A percentile compares a stretch with the other conserved stretches of the same genome.
phyloP scores from a whole-genome alignment of 2,888 invertebrate species.

The Unio pictorum region DNA sequence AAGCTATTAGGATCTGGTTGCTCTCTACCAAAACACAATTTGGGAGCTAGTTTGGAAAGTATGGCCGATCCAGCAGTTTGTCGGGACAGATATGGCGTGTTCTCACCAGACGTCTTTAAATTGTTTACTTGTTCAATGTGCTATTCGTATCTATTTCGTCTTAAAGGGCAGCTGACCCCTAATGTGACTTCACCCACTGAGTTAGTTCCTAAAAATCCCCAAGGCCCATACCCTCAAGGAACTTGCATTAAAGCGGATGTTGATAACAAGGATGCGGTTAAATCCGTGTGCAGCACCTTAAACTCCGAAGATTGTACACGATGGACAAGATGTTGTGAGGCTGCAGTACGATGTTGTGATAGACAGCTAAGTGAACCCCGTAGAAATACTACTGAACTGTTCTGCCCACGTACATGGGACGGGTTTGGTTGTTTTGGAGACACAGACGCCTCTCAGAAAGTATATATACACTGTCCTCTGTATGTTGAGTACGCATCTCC shows the following conservation, averaged over 20 bases:
- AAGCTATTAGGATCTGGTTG: too few species aligned
- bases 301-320: conserved; percentile 35
- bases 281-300: conserved; percentile 37
- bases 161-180: conserved; percentile 14
- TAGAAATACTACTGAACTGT: conserved; percentile 14
- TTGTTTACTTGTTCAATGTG: conserved; percentile 46
- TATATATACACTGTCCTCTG: conserved; percentile 41
- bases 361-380: conserved; percentile 26
- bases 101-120: conserved; percentile 30
- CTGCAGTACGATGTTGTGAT: conserved; percentile 44
- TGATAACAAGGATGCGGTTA: conserved; percentile 26
- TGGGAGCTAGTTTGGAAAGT: too few species aligned
- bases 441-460: conserved; percentile 53
- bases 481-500: conserved; percentile 71
- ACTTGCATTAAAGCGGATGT: conserved; percentile 34
- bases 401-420: conserved; percentile 60
- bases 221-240: conserved; percentile 14
- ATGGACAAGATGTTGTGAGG: conserved; percentile 50
- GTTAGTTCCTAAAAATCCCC: conserved; percentile 10
- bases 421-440: conserved; percentile 57
- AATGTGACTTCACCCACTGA: conserved; percentile 10
- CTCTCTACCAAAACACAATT: too few species aligned
- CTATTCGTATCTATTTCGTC: conserved; percentile 45
- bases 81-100: conserved; percentile 20
- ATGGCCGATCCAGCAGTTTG: conserved; percentile 10